Percentiles rank a stretch among this genome's conserved stretches.
Evolutionary conservation across 2,888 invertebrate species (phyloP).

Genomic region (Cheiracanthium punctorium): DNA sequence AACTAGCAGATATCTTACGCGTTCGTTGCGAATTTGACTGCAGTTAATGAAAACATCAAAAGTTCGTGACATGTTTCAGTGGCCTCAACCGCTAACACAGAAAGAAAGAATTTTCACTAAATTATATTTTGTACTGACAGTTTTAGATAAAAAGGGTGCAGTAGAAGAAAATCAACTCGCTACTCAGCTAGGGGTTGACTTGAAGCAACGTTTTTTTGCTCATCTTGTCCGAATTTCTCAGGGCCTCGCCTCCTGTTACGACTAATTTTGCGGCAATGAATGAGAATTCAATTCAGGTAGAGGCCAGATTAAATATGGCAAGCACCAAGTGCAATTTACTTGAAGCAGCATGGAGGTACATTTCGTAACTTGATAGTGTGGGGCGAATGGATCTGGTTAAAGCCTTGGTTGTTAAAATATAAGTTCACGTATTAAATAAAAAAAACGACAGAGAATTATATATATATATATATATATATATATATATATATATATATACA

Average conservation of each 20-base stretch:
- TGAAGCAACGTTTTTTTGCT: not conserved
- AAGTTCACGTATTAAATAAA: too few species aligned
- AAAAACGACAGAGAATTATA: too few species aligned
- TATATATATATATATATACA: too few species aligned
- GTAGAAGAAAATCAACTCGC: not conserved
- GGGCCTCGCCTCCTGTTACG: not conserved
- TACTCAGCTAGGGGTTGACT: not conserved
- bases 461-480: too few species aligned
- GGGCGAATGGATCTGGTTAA: not conserved
- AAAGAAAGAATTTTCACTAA: not conserved
- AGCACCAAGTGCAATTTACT: not conserved
- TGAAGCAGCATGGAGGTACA: not conserved
- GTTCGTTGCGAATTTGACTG: too few species aligned
- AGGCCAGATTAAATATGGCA: not conserved
- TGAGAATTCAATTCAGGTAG: not conserved
- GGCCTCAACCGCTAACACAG: not conserved
- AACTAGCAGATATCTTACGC: not conserved
- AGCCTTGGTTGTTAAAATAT: too few species aligned
- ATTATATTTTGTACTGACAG: too few species aligned
- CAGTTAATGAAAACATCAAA: conserved; percentile 11
- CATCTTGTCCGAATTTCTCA: not conserved
- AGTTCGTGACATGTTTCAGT: not conserved
- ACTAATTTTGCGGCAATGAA: not conserved
- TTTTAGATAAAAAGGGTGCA: not conserved
- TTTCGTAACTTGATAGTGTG: not conserved